Base-by-base conservation (phyloP, 2,888 invertebrate genomes). In the Acrobasis consociella region DNA sequence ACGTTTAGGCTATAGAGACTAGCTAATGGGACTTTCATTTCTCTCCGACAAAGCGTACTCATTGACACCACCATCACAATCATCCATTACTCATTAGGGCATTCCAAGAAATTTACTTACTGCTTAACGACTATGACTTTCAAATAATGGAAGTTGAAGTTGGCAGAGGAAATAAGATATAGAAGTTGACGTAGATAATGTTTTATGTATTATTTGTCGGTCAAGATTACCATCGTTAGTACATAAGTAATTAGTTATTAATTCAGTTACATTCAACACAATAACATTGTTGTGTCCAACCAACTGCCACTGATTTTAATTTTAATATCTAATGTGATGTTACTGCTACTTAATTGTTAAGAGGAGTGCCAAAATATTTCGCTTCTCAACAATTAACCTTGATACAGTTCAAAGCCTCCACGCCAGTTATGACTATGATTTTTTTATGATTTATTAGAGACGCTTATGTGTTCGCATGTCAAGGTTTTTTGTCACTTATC, bases 401-500 rank as follows among this genome's bases (percentile, higher is more conserved):
- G 87, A 82, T 81, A 75, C 72, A 83, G 87, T 87, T 88, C 85
- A 88, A 84, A 85, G 86, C 76, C 84, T 72, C 73, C 68, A 66
- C 70, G 66, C 72, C 71, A 74, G 74, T 73, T 75, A 73, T 71
- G 72, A 69, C 64, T 74, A 75, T 77, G 71, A 68, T 72, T 83
- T 85, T n/a, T 81, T 81, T 76, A 73, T 75, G 69, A 75, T 73
- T 77, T 77, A 76, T 79, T 75, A 77, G 69, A 73, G 73, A 71
- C 72, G 68, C 74, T 73, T 72, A 74, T 72, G 66, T 73, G 73
- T 78, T 76, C 76, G 73, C 78, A 79, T 82, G 77, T 81, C 75
- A 80, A 76, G 72, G 72, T 80, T 85, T 85, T 85, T 86, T 83
- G 72, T 72, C 72, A 73, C 69, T 64, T 73, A 74, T 73, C 72